Base-by-base conservation (phyloP, 2,888 invertebrate genomes). In the Pristionchus japonicus region DNA sequence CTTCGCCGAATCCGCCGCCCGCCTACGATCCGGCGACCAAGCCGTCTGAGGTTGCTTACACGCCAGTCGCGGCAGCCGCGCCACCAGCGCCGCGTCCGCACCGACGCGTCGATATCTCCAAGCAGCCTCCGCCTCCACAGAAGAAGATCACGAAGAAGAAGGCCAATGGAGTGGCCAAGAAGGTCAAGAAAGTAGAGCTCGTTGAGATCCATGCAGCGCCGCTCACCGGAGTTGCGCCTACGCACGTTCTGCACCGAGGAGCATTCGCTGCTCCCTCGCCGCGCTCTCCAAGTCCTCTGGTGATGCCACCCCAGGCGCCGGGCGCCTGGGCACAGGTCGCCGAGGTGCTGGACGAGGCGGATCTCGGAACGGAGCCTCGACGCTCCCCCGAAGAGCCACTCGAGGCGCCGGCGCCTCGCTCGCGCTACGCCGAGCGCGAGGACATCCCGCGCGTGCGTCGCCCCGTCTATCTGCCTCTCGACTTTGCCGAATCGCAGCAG, bases 281-380 rank as follows among this genome's bases (percentile, higher is more conserved):
- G 3, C n/a, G 31, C 3, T n/a, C 34, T 7, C 74, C 52, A 9
- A 31, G 20, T 23, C 37, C 57, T 11, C 20, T 37, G 1, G 31
- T 57, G 57, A 7, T 11, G 27, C 27, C 40, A 23, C 0, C n/a
- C n/a, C 77, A 31, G 23, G 31, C 82, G 34, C 34, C 82, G 0
- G 61, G 43, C 13, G 27, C 85, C 23, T 92, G 92, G 92, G 88
- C 88, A 3, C 86, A 89, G 34, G 40, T 64, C 6, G 88, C 89
- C 11, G 92, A 91, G 40, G 89, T 92, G 17, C 80, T 92, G 13
- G 92, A 92, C 80, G 92, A 92, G 67, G 89, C 90, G 13, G 92
- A 91, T 52, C 91, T 92, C 64, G 85, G 91, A 64, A 92, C 92
- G 0, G 91, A 91, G 27, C 89, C 90, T 3, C 88, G 89, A 52